These are phyloP conservation scores for Nycticebus coucang DNA, from an alignment of 2,113 vertebrate genomes.

Conservation along the genomic window DNA sequence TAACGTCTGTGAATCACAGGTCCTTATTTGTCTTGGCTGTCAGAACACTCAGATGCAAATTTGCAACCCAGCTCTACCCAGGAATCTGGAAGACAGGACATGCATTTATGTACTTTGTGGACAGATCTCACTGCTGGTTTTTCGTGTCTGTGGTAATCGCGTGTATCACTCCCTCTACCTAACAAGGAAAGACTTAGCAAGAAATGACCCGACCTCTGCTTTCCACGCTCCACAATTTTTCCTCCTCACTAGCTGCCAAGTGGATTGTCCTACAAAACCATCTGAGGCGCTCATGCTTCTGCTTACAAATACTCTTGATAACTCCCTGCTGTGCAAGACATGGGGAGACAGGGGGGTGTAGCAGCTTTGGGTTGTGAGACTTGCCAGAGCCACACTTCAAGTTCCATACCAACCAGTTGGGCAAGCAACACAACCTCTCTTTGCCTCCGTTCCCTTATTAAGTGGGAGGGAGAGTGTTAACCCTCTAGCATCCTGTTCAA, in stretches of 20 bases:
- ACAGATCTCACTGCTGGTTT: neutral
- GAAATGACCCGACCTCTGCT: neutral
- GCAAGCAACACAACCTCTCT: neutral
- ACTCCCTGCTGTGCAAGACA: neutral
- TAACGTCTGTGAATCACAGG: neutral
- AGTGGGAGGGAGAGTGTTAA: accelerated
- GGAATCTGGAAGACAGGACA: accelerated
- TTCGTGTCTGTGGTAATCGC: neutral
- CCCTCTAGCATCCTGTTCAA: neutral
- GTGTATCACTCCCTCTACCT: neutral
- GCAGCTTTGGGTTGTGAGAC: neutral
- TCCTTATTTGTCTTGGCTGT: neutral
- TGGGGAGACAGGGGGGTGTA: neutral
- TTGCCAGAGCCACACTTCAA: neutral
- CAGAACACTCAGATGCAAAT: neutral
- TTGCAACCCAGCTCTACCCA: neutral
- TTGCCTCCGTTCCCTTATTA: neutral
- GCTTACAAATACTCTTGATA: neutral
- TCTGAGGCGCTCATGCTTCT: neutral
- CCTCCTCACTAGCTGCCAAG: neutral
- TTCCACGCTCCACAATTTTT: neutral
- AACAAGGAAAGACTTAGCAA: neutral
- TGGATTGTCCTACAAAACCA: neutral
- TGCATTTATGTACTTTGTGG: neutral
- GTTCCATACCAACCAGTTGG: neutral